These are phyloP conservation scores for Lordiphosa fenestrarum DNA, from an alignment of 2,888 invertebrate species.

Conservation along the genomic window DNA sequence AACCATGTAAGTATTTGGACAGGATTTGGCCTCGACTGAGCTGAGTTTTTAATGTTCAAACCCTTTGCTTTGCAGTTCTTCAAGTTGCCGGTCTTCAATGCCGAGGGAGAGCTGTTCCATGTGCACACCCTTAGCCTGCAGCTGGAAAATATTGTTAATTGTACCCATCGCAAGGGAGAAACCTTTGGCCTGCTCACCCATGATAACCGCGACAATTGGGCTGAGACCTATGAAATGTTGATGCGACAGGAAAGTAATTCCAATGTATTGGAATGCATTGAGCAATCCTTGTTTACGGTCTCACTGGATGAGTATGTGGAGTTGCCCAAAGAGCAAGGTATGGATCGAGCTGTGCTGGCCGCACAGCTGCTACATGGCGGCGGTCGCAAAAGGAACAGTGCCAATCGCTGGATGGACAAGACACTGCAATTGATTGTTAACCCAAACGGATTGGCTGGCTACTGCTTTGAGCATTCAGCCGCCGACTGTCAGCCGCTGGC, in stretches of 20 bases:
- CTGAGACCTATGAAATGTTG: conserved; percentile 83
- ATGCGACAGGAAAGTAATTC: conserved; percentile 80
- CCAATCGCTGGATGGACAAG: conserved; percentile 98
- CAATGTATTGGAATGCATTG: conserved; percentile 84
- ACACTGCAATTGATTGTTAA: conserved; percentile 92
- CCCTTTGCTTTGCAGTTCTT: conserved; percentile 83
- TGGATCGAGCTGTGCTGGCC: conserved; percentile 82
- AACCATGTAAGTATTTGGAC: conserved; percentile 86
- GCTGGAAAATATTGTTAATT: conserved; percentile 80
- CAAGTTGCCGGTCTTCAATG: conserved; percentile 83
- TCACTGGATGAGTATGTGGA: conserved; percentile 86
- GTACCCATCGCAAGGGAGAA: conserved; percentile 81
- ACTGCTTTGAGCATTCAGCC: conserved; percentile 96
- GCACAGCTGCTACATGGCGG: conserved; percentile 91
- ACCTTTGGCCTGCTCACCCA: conserved; percentile 90
- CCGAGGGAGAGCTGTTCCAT: conserved; percentile 82
- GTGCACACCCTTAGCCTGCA: conserved; percentile 84
- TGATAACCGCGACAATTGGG: conserved; percentile 90
- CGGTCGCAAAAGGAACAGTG: conserved; percentile 86
- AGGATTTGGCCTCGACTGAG: neutral
- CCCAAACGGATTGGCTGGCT: conserved; percentile 89
- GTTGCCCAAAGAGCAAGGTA: conserved; percentile 42
- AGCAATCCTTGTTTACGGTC: conserved; percentile 88
- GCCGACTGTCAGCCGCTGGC: conserved; percentile 96
- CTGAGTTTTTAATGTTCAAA: neutral